phyloP scores from a whole-genome alignment of 2,888 invertebrate genomes.

The Coleophora flavipennella region DNA sequence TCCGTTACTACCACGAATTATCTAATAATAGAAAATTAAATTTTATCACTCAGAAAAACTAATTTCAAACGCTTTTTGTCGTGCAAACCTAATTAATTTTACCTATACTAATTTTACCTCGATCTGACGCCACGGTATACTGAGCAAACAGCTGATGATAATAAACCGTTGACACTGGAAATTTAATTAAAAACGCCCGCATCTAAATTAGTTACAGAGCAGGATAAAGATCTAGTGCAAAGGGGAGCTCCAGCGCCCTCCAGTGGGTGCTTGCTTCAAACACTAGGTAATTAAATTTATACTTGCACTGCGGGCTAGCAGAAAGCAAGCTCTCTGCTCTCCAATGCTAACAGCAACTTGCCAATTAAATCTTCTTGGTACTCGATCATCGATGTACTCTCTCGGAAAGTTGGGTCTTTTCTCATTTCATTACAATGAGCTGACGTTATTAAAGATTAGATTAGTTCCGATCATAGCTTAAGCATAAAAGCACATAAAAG shows the following conservation, averaged over 20 bases:
- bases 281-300: slow-evolving; percentile 5
- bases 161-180: slow-evolving; percentile 5
- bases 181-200: slow-evolving; percentile 11
- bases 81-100: too few relatives aligned
- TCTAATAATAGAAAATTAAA: too few relatives aligned
- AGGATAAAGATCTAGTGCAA: slow-evolving; percentile 7
- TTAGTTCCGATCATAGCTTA: too few relatives aligned
- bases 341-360: slow-evolving; percentile 26
- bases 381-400: slow-evolving; percentile 8
- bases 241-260: not conserved
- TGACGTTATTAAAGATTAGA: too few relatives aligned
- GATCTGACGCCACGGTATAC: too few relatives aligned
- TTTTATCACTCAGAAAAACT: too few relatives aligned
- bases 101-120: too few relatives aligned
- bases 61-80: too few relatives aligned
- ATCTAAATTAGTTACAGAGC: slow-evolving; percentile 8
- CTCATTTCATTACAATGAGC: not conserved
- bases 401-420: too few relatives aligned
- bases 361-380: slow-evolving; percentile 20
- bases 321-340: not conserved
- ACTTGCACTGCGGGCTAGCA: too few relatives aligned
- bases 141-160: not conserved
- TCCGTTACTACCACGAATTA: too few relatives aligned
- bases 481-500: too few relatives aligned
- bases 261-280: slow-evolving; percentile 8